These are phyloP conservation scores for Accipiter cooperii DNA, from an alignment of 2,113 vertebrate species.

Conservation along the genomic window DNA sequence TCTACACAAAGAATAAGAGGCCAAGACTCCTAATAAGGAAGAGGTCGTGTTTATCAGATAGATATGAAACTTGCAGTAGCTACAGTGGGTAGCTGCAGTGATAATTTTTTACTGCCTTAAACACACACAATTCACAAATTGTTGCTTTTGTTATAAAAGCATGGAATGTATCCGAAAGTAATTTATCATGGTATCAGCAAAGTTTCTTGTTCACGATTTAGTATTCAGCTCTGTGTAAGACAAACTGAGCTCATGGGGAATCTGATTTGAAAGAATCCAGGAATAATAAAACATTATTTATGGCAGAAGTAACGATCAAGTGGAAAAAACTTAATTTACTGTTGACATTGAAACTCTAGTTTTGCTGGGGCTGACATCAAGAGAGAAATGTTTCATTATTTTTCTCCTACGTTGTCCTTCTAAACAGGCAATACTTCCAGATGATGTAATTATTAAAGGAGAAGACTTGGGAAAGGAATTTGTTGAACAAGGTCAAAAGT, in stretches of 20 bases:
- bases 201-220: background rate
- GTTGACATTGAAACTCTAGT: background rate
- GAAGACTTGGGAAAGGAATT: background rate
- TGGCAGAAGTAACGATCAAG: background rate
- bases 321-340: background rate
- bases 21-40: background rate
- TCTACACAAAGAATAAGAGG: background rate
- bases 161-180: background rate
- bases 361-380: background rate
- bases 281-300: background rate
- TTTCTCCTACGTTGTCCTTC: background rate
- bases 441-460: background rate
- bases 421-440: background rate
- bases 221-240: background rate
- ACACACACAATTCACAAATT: background rate
- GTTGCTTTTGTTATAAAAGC: background rate
- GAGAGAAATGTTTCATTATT: background rate
- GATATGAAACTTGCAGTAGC: background rate
- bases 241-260: background rate
- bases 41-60: background rate
- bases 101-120: background rate
- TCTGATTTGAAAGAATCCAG: background rate
- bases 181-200: background rate
- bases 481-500: background rate
- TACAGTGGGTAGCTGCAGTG: background rate